A percentile compares a stretch with the other conserved stretches of the same genome.
Evolutionary conservation across 2,888 invertebrate genomes (phyloP).

Genomic region (Rotaria macrura): DNA sequence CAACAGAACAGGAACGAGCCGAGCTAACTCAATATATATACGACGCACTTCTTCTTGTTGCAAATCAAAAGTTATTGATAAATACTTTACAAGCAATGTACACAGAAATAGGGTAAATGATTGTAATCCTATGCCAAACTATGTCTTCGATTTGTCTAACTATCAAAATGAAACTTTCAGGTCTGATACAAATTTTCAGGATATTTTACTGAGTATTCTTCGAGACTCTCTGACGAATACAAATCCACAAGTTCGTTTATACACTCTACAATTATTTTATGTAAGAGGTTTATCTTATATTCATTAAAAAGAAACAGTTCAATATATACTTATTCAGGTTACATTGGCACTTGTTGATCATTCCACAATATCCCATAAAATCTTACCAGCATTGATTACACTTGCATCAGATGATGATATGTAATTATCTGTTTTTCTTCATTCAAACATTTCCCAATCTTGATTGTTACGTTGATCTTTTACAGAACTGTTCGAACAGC

Average conservation of each 20-base stretch:
- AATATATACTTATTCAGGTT: slow-evolving; percentile 39
- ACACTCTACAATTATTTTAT: slow-evolving; percentile 58
- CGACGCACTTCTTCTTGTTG: background rate
- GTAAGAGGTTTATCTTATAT: slow-evolving; percentile 36
- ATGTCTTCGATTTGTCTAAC: background rate
- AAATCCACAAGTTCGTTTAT: slow-evolving; percentile 53
- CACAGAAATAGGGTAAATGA: background rate
- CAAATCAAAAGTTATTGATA: background rate
- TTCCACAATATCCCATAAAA: slow-evolving; percentile 55
- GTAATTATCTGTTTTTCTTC: slow-evolving; percentile 51
- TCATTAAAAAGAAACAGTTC: background rate
- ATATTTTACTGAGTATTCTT: background rate
- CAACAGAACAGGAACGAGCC: slow-evolving; percentile 19
- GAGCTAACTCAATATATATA: slow-evolving; percentile 16
- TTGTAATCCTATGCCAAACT: background rate
- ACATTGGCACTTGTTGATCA: slow-evolving; percentile 56
- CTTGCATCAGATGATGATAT: slow-evolving; percentile 61
- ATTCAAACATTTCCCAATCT: too few relatives aligned
- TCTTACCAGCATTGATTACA: slow-evolving; percentile 63
- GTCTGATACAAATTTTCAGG: background rate
- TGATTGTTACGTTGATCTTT: slow-evolving; percentile 33
- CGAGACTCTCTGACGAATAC: background rate
- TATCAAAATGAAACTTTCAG: background rate
- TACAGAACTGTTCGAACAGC: slow-evolving; percentile 56
- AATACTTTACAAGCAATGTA: background rate